A percentile compares a stretch with the other conserved stretches of the same genome.
Evolutionary conservation across 2,888 invertebrate genomes (phyloP).

Genomic region (Lamellibrachia satsuma): DNA sequence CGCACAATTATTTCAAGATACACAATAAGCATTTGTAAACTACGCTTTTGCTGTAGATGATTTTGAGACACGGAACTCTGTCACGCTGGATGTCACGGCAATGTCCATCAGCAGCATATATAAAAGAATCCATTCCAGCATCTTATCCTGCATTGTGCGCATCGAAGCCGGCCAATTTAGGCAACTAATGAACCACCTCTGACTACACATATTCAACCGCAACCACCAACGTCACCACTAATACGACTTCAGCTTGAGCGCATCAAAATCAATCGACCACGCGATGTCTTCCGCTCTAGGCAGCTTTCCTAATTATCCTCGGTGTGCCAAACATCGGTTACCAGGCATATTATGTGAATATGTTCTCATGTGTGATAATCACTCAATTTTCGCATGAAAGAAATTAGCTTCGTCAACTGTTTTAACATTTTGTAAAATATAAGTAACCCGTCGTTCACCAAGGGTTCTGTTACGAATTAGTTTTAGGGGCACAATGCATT

Average conservation of each 20-base stretch:
- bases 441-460: not conserved
- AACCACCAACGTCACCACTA: not conserved
- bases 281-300: not conserved
- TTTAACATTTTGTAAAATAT: not conserved
- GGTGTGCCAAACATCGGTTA: not conserved
- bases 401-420: constrained; percentile 7
- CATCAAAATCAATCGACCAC: not conserved
- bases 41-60: too few relatives aligned
- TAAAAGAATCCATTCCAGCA: not conserved
- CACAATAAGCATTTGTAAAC: too few relatives aligned
- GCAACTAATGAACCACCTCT: not conserved
- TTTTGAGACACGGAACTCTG: not conserved
- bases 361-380: not conserved
- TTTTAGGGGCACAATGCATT: not conserved
- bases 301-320: not conserved
- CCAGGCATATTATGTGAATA: not conserved
- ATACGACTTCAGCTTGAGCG: not conserved
- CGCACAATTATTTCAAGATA: too few relatives aligned
- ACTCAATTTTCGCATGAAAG: not conserved
- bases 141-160: not conserved
- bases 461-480: not conserved
- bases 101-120: not conserved
- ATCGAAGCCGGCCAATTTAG: not conserved
- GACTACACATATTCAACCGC: too few relatives aligned
- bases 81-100: not conserved